Percentiles rank a stretch among this genome's conserved stretches.
phyloP scores from a whole-genome alignment of 2,797 vertebrate genomes.

The Clarias fuscus region DNA sequence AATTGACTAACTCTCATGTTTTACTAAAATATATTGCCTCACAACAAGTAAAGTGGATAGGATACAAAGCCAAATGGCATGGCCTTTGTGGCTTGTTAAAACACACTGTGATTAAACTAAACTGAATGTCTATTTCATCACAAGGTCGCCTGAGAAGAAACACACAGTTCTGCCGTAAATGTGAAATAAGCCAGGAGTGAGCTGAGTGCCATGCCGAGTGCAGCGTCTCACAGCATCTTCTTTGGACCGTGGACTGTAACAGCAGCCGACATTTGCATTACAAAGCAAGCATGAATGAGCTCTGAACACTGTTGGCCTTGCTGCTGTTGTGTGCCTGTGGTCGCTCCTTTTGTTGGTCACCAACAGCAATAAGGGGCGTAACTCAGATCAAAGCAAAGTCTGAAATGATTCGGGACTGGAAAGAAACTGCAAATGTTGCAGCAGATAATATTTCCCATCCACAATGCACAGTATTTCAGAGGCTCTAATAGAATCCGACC shows the following conservation, averaged over 20 bases:
- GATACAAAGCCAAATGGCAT: not conserved
- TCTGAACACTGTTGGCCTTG: constrained; percentile 11
- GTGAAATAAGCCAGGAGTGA: constrained; percentile 22
- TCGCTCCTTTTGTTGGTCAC: not conserved
- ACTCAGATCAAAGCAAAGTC: constrained; percentile 5
- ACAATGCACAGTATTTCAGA: not conserved
- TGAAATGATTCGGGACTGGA: constrained; percentile 17
- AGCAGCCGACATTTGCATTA: constrained; percentile 40
- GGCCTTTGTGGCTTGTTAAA: not conserved
- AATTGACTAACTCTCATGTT: not conserved
- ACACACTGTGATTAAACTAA: not conserved
- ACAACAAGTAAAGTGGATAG: not conserved
- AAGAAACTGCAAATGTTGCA: constrained; percentile 19
- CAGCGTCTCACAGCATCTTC: constrained; percentile 23
- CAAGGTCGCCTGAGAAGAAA: constrained; percentile 11
- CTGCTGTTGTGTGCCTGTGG: constrained; percentile 11
- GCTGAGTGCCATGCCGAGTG: not conserved
- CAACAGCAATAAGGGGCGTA: not conserved
- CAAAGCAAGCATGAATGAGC: constrained; percentile 29
- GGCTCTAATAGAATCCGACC: not conserved
- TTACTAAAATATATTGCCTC: not conserved
- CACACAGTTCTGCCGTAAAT: constrained; percentile 22
- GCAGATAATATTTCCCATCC: constrained; percentile 9
- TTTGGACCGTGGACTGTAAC: constrained; percentile 26
- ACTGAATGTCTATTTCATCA: constrained; percentile 24